Conservation (phyloP, 2,113 vertebrate genomes). For the Aix galericulata region DNA sequence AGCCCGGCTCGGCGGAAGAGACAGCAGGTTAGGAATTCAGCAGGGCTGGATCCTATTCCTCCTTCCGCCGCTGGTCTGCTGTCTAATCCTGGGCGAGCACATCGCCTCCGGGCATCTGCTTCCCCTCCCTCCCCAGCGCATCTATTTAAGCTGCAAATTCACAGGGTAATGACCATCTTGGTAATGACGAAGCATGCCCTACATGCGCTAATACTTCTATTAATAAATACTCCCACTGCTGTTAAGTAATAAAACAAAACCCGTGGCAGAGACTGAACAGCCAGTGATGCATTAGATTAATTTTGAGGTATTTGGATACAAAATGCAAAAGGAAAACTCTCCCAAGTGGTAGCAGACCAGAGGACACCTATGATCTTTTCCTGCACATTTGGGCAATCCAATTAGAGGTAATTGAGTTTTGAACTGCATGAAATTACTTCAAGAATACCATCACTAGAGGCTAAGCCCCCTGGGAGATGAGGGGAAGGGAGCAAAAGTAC, state of each 20-base stretch:
- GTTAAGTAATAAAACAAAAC: background rate
- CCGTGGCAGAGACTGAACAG: fast-evolving
- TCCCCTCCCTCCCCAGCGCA: conserved; percentile 17
- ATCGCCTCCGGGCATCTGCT: background rate
- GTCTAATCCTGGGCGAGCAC: conserved; percentile 22
- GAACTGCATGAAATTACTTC: conserved; percentile 17
- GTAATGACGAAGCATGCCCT: background rate
- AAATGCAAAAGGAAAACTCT: background rate
- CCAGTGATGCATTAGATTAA: background rate
- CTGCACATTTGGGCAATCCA: background rate
- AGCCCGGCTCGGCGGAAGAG: background rate
- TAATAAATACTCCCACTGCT: background rate
- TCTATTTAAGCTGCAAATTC: conserved; percentile 18
- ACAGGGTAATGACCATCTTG: background rate
- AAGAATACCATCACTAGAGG: background rate
- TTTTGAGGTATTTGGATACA: background rate
- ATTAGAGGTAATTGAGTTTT: conserved; percentile 16
- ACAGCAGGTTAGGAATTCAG: background rate
- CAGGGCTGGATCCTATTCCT: conserved; percentile 44
- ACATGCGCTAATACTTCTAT: background rate
- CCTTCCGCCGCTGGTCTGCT: background rate
- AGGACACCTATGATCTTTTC: background rate
- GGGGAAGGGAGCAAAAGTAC: background rate
- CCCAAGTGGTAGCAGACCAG: background rate
- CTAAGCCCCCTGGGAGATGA: background rate